These are phyloP conservation scores for Cygnus buccinator DNA, from an alignment of 2,113 vertebrate species.

Conservation along the genomic window DNA sequence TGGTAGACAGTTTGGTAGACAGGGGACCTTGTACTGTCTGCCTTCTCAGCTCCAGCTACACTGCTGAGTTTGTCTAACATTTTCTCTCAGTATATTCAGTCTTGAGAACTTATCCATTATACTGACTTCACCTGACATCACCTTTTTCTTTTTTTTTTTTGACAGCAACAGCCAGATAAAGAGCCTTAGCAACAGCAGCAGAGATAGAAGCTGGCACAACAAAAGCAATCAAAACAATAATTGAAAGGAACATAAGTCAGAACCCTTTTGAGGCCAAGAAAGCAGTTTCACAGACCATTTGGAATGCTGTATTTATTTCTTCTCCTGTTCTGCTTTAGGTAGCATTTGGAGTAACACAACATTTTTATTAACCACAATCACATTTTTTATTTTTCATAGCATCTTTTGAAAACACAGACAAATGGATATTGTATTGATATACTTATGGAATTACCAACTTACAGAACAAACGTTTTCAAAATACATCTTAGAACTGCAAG, in stretches of 20 bases:
- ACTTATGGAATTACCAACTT: neutral
- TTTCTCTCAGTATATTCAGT: neutral
- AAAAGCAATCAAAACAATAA: conserved; percentile 1
- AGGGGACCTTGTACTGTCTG: neutral
- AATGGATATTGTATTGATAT: neutral
- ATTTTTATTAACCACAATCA: neutral
- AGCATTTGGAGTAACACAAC: neutral
- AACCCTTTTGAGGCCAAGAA: neutral
- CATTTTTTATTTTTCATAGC: neutral
- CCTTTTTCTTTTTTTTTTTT: neutral
- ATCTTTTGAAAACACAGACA: neutral
- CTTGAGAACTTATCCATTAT: neutral
- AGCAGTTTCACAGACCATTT: neutral
- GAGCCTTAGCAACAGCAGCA: conserved; percentile 37
- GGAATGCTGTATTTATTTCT: neutral
- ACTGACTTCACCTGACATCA: neutral
- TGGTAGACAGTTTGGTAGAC: neutral
- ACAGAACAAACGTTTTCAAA: neutral
- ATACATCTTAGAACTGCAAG: neutral
- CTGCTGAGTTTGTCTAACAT: neutral
- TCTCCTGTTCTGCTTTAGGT: neutral
- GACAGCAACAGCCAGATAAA: conserved; percentile 13
- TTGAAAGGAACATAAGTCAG: conserved; percentile 12
- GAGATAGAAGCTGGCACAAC: neutral
- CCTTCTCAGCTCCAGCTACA: neutral